Percentiles rank a stretch among this genome's conserved stretches.
These are phyloP conservation scores for Eupithecia insigniata DNA, from an alignment of 2,888 invertebrate species.

Conservation along the genomic window DNA sequence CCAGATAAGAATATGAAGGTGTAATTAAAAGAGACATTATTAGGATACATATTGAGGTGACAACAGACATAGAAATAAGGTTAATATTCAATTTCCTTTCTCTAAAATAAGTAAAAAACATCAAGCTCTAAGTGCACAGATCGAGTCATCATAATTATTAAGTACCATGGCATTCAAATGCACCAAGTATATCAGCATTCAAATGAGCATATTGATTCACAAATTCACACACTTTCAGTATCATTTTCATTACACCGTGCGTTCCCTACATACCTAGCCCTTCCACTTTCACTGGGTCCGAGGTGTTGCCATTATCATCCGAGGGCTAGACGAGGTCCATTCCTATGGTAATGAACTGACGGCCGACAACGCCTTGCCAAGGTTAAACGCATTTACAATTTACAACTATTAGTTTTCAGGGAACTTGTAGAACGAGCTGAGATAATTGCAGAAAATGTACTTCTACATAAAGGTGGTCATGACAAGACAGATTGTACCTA, in stretches of 20 bases:
- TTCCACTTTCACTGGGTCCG: constrained; percentile 69
- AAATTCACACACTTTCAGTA: constrained; percentile 13
- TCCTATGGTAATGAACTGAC: constrained; percentile 74
- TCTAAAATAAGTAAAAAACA: background rate
- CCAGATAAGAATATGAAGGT: constrained; percentile 50
- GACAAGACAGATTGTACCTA: background rate
- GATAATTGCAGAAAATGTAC: constrained; percentile 23
- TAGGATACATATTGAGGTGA: constrained; percentile 42
- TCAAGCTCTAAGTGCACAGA: background rate
- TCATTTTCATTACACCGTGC: constrained; percentile 24
- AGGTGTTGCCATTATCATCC: constrained; percentile 70
- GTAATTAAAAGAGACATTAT: constrained; percentile 42
- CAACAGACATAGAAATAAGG: constrained; percentile 9
- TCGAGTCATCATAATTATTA: background rate
- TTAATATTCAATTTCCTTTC: background rate
- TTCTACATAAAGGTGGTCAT: background rate
- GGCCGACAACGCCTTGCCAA: constrained; percentile 53
- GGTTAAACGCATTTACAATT: constrained; percentile 66
- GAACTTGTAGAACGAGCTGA: constrained; percentile 50
- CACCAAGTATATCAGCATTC: background rate
- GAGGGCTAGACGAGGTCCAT: constrained; percentile 67
- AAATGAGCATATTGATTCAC: background rate
- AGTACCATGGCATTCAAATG: background rate
- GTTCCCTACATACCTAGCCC: constrained; percentile 23
- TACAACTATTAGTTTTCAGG: constrained; percentile 67